Conservation (phyloP, 2,797 vertebrate genomes). For the Helarctos malayanus region DNA sequence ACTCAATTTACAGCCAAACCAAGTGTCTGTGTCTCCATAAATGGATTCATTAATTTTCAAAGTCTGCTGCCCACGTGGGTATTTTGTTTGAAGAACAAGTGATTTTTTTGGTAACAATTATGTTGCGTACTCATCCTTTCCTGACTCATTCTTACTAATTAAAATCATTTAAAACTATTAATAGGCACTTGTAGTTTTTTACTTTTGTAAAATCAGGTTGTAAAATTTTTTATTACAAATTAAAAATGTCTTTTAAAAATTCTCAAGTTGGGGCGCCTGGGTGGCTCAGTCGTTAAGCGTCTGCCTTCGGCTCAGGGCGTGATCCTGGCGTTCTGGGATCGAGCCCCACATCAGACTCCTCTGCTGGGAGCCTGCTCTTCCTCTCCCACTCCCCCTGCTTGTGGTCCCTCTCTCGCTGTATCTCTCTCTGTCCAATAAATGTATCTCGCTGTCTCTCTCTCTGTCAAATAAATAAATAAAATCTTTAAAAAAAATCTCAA, state of each 20-base stretch:
- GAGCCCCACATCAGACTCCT: too few species aligned
- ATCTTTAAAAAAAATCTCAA: too few species aligned
- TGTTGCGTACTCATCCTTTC: background rate
- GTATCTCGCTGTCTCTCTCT: too few species aligned
- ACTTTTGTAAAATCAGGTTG: background rate
- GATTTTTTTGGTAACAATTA: background rate
- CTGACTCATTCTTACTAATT: background rate
- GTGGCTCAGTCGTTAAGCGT: too few species aligned
- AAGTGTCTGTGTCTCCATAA: background rate
- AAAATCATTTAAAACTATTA: background rate
- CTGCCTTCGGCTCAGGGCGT: too few species aligned
- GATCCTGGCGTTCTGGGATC: too few species aligned
- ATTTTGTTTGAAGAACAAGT: background rate
- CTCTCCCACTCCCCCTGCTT: too few species aligned
- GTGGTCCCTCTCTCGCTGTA: too few species aligned
- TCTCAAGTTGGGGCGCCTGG: background rate
- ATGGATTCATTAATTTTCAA: background rate
- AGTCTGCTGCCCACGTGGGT: background rate
- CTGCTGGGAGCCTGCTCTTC: too few species aligned
- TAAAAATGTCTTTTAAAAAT: background rate
- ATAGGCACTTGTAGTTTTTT: background rate
- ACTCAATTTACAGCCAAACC: constrained; percentile 69
- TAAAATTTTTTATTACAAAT: background rate
- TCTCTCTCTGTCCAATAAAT: too few species aligned
- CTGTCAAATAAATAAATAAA: too few species aligned